Evolutionary conservation across 1,140 invertebrate genomes (phyloP), one percentile per base, ranked within the genome.

Genomic region (Drosophila subpulchrella): DNA sequence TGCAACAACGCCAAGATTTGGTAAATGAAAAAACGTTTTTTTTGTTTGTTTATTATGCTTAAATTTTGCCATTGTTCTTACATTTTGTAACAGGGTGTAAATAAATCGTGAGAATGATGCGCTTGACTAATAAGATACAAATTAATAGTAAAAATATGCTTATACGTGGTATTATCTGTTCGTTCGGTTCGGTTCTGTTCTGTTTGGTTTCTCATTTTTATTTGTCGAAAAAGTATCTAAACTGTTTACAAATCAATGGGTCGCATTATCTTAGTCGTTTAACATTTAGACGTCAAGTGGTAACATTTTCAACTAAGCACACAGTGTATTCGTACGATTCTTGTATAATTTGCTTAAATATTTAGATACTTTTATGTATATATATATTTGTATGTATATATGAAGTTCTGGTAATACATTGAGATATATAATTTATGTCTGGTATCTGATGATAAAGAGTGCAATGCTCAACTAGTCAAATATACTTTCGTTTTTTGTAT

Each of bases 101-200:
- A 88, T 89, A 89, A 88, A 75, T 89, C 78, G 83, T 88, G 83
- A 80, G 83, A 89, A 79, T 89, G 76, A 83, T 88, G 83, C 80
- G 77, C 61, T 83, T 73, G 62, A 68, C 61, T 73, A 75, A 78
- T 82, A 79, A 68, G 75, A 78, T 88, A 86, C 72, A 89, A 89
- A 88, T 76, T 82, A 86, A 80, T 68, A 85, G 55, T 59, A 70
- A 82, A 74, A 68, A 63, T 81, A 65, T 76, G 78, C 73, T 81
- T 70, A 81, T 65, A 68, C 50, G 77, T 76, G 56, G 47, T 61
- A 50, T 44, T 66, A 38, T 79, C 50, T 70, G 50, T 44, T 66
- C 51, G 2, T 58, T 42, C 48, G 41, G 32, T 72, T 48, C n/a
- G 17, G 50, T 48, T 48, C 51, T 5, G 60, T 48, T 48, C 50